Evolutionary conservation across 2,113 vertebrate genomes (phyloP), one percentile per base, ranked within the genome.

Genomic region (Chloebia gouldiae): DNA sequence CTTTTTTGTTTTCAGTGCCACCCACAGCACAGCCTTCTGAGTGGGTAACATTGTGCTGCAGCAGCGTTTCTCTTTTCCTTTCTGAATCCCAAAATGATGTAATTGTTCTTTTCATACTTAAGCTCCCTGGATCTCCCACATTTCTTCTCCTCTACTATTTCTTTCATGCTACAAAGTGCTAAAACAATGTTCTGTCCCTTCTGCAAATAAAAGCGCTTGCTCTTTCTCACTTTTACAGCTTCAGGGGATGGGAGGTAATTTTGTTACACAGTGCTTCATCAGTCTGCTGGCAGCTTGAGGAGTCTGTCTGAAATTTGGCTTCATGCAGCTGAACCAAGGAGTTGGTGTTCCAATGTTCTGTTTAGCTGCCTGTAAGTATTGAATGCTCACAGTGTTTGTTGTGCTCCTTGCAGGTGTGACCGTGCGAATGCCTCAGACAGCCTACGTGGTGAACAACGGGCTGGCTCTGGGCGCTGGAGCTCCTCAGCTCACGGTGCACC

Each of bases 401-500:
- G 51, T 94, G 61, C 14, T 91, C 66, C 79, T 88, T 82, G 30
- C 22, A 98, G 98, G 98, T 91, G 93, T 98, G 92, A 95, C 98
- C 11, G 95, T 98, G 56, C 96, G 98, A 96, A 97, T 98, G 97
- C 98, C 98, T 96, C 98, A 98, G 82, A 95, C 98, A 72, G 89
- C 98, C 54, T 98, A 98, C 19, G 98, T 98, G 79, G 98, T 98
- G 76, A 98, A 98, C 94, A 98, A 96, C 3, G 98, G 98, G 53
- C 95, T 98, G 31, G 57, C 98, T 27, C 96, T 98, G 54, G 98
- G 98, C 63, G 98, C 98, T 56, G 81, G 97, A 72, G 97, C 98
- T 33, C 98, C 98, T 90, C 98, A 98, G 94, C 98, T 98, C 79
- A 98, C 98, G 11, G 98, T 98, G 76, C 98, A 98, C 86, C 98